Conservation (phyloP, 2,113 vertebrate genomes). For the Chiloscyllium plagiosum region DNA sequence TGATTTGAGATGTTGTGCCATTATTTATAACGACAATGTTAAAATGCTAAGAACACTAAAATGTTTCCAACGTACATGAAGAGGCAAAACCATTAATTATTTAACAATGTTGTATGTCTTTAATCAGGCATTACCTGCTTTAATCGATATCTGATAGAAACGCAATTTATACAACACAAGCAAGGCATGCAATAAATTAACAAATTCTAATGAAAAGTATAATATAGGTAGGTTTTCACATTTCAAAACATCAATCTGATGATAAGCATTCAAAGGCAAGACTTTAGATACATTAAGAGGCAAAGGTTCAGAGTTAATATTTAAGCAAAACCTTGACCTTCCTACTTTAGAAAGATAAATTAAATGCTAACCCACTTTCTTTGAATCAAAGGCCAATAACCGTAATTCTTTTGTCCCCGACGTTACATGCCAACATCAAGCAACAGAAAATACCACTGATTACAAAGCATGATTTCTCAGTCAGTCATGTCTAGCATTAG, state of each 20-base stretch:
- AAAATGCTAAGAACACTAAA: neutral
- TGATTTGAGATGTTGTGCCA: neutral
- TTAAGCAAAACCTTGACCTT: constrained; percentile 27
- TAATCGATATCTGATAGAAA: neutral
- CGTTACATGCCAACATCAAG: neutral
- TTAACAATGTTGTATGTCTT: neutral
- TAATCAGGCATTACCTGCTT: neutral
- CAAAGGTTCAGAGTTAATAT: neutral
- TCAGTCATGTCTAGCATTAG: neutral
- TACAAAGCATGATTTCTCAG: neutral
- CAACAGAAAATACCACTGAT: neutral
- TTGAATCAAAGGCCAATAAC: constrained; percentile 20
- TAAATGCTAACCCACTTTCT: constrained; percentile 6
- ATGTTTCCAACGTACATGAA: neutral
- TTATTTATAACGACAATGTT: neutral
- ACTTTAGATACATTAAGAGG: neutral
- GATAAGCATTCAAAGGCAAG: neutral
- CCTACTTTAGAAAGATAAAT: neutral
- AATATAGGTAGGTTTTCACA: neutral
- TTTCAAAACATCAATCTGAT: neutral
- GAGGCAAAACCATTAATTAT: neutral
- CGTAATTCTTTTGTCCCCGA: neutral
- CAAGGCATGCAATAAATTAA: neutral
- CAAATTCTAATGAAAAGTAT: neutral
- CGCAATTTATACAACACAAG: neutral